phyloP scores from a whole-genome alignment of 2,888 invertebrate genomes.

The Agriopis leucophaearia region DNA sequence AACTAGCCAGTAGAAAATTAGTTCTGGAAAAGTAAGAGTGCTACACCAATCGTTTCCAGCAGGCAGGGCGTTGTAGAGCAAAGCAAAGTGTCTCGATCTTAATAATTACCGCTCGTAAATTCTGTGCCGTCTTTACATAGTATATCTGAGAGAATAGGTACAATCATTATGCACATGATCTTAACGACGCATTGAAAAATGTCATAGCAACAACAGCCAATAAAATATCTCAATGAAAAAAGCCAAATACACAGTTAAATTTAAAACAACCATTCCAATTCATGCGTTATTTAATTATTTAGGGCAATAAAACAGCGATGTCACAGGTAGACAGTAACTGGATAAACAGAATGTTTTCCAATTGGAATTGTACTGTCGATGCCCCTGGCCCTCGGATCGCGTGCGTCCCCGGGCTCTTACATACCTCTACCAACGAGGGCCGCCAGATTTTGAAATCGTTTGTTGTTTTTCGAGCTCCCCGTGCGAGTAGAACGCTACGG shows the following conservation, averaged over 20 bases:
- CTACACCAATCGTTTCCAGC: too few species aligned
- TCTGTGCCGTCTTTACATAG: conserved; percentile 50
- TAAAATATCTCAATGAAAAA: conserved; percentile 1
- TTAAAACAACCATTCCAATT: conserved; percentile 36
- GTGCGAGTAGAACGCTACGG: conserved; percentile 63
- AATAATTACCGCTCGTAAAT: too few species aligned
- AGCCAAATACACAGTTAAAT: conserved; percentile 7
- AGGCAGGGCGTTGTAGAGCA: too few species aligned
- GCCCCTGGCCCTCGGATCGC: conserved; percentile 55
- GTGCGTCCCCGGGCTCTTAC: conserved; percentile 50
- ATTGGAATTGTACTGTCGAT: conserved; percentile 47
- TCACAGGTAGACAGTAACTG: conserved; percentile 46
- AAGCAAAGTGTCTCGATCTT: too few species aligned
- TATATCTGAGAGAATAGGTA: conserved; percentile 4
- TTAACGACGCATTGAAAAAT: neutral
- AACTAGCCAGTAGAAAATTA: too few species aligned
- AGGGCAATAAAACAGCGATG: conserved; percentile 46
- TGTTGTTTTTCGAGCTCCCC: conserved; percentile 80
- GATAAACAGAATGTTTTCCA: conserved; percentile 49
- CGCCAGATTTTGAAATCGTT: conserved; percentile 79
- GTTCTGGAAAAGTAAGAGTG: too few species aligned
- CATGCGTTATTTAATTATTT: conserved; percentile 44
- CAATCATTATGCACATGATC: neutral
- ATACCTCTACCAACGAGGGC: conserved; percentile 56
- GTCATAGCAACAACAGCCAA: neutral